These are phyloP conservation scores for Harpagifer antarcticus DNA, from an alignment of 2,797 vertebrate genomes.

Conservation along the genomic window DNA sequence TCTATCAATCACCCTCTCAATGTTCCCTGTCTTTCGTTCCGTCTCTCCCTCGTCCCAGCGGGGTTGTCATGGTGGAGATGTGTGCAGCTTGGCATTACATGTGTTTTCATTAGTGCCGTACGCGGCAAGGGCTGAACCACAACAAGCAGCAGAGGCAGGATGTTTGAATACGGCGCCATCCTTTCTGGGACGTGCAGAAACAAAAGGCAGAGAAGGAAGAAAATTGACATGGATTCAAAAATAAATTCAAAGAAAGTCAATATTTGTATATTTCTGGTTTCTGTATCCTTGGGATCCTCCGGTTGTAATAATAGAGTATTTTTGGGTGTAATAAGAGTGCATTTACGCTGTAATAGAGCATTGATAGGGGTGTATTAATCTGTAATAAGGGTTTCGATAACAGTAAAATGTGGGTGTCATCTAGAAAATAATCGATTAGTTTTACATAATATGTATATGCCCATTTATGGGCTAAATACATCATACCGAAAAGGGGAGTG, in stretches of 20 bases:
- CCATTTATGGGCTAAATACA: background rate
- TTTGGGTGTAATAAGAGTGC: too few species aligned
- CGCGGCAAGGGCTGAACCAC: constrained; percentile 46
- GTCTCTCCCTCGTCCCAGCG: constrained; percentile 15
- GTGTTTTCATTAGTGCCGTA: constrained; percentile 64
- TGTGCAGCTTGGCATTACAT: constrained; percentile 69
- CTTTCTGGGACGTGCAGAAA: background rate
- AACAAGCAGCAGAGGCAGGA: constrained; percentile 33
- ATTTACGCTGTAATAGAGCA: too few species aligned
- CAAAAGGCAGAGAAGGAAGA: background rate
- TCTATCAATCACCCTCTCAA: constrained; percentile 1
- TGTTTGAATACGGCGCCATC: constrained; percentile 37
- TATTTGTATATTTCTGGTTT: background rate
- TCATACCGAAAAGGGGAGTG: background rate
- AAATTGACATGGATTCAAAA: background rate
- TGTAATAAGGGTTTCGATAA: too few species aligned
- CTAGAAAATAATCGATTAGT: too few species aligned
- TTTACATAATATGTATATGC: too few species aligned
- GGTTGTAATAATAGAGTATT: too few species aligned
- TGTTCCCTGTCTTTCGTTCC: background rate
- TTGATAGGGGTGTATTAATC: too few species aligned
- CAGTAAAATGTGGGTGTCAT: too few species aligned
- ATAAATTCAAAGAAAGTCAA: background rate
- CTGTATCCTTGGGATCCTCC: too few species aligned
- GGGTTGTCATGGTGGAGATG: constrained; percentile 74